Evolutionary conservation across 2,888 invertebrate genomes (phyloP).

Genomic region (Ernsta delagoae): DNA sequence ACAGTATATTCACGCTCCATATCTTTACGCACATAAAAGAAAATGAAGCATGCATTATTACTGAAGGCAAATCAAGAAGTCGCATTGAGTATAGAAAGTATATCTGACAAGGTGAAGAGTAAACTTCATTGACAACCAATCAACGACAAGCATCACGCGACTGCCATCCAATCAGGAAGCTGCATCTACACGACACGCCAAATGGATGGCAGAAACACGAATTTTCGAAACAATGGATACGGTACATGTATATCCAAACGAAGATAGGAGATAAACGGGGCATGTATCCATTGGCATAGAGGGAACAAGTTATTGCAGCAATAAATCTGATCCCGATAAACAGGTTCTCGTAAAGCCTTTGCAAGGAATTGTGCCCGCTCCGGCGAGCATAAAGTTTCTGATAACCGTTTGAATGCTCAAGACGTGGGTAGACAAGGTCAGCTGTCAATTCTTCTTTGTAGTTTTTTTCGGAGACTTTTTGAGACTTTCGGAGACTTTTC

Average conservation of each 20-base stretch:
- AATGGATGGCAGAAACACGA: constrained; percentile 25
- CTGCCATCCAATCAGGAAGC: constrained; percentile 11
- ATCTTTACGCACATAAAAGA: not conserved
- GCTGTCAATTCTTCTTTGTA: constrained; percentile 2
- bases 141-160: constrained; percentile 7
- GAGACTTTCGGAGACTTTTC: too few species aligned
- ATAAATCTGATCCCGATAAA: constrained; percentile 66
- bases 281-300: constrained; percentile 40
- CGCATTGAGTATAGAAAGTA: not conserved
- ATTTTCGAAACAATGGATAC: constrained; percentile 34
- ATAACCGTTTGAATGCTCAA: constrained; percentile 32
- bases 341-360: constrained; percentile 47
- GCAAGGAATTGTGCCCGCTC: constrained; percentile 42
- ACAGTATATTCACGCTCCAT: not conserved
- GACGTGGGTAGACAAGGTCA: constrained; percentile 18
- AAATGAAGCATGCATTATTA: not conserved
- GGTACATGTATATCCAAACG: constrained; percentile 25
- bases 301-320: constrained; percentile 57
- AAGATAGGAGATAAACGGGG: constrained; percentile 37
- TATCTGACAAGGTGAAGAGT: not conserved
- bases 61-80: not conserved
- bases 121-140: constrained; percentile 14
- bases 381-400: constrained; percentile 26
- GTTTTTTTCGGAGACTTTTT: too few species aligned
- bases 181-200: not conserved